These are phyloP conservation scores for Nanger granti DNA, from an alignment of 2,113 vertebrate genomes.

Conservation along the genomic window DNA sequence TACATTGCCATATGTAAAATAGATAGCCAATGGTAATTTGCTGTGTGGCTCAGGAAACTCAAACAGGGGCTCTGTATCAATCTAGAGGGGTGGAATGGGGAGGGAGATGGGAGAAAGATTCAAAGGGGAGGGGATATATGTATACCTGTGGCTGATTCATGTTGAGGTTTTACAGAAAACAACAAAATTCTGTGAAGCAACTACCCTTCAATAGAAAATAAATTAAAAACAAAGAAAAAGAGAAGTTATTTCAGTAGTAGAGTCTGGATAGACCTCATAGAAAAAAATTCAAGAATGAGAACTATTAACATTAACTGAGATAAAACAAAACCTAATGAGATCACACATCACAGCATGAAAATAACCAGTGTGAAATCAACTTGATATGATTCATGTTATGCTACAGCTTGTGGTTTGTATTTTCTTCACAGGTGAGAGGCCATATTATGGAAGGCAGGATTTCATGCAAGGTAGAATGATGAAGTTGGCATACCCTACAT, in stretches of 20 bases:
- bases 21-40: not conserved
- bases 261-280: not conserved
- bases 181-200: not conserved
- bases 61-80: not conserved
- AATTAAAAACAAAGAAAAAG: not conserved
- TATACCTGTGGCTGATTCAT: not conserved
- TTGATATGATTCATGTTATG: not conserved
- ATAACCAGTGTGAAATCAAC: not conserved
- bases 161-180: not conserved
- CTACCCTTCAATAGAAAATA: not conserved
- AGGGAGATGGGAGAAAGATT: not conserved
- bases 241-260: not conserved
- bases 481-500: not conserved
- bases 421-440: not conserved
- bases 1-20: not conserved
- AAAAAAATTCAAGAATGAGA: not conserved
- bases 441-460: not conserved
- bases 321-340: not conserved
- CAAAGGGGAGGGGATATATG: not conserved
- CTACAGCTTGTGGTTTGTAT: not conserved
- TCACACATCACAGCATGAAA: not conserved
- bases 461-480: not conserved
- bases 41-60: not conserved
- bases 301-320: not conserved
- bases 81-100: not conserved